Conservation (phyloP, 2,888 invertebrate genomes). For the Diarsia dahlii region DNA sequence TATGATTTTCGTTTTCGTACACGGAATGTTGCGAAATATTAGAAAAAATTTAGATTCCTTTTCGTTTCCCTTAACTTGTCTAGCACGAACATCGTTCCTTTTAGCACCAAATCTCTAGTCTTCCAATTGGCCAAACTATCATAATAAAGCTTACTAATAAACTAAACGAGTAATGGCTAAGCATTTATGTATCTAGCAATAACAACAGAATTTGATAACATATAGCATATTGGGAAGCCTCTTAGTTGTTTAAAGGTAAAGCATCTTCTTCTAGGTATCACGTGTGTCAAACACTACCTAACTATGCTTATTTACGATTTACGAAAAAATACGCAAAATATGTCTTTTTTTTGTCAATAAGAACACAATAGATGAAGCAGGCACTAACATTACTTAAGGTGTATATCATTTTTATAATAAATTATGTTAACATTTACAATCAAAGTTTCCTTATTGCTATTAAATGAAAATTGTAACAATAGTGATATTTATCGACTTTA, state of each 20-base stretch:
- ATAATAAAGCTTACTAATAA: constrained; percentile 88
- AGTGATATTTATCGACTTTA: constrained; percentile 73
- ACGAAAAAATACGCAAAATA: constrained; percentile 85
- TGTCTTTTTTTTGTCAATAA: constrained; percentile 85
- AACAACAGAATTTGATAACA: constrained; percentile 90
- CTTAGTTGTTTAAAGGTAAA: constrained; percentile 83
- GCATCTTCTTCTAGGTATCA: constrained; percentile 69
- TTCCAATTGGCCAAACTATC: constrained; percentile 88
- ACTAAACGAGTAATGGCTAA: constrained; percentile 89
- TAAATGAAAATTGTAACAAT: constrained; percentile 83
- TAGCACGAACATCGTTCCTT: constrained; percentile 84
- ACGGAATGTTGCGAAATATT: constrained; percentile 88
- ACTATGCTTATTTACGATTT: constrained; percentile 66
- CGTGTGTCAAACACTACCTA: constrained; percentile 84
- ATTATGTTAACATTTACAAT: constrained; percentile 89
- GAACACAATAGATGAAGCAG: constrained; percentile 87
- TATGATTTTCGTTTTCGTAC: constrained; percentile 70
- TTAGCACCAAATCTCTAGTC: constrained; percentile 90
- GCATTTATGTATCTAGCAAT: constrained; percentile 89
- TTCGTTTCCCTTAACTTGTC: constrained; percentile 74
- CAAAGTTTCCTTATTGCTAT: constrained; percentile 85
- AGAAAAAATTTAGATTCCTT: constrained; percentile 75
- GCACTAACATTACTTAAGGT: constrained; percentile 89
- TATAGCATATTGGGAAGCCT: constrained; percentile 89
- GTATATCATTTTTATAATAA: constrained; percentile 89